These are phyloP conservation scores for Rallus crepitans DNA, from an alignment of 2,797 vertebrate genomes.

Conservation along the genomic window DNA sequence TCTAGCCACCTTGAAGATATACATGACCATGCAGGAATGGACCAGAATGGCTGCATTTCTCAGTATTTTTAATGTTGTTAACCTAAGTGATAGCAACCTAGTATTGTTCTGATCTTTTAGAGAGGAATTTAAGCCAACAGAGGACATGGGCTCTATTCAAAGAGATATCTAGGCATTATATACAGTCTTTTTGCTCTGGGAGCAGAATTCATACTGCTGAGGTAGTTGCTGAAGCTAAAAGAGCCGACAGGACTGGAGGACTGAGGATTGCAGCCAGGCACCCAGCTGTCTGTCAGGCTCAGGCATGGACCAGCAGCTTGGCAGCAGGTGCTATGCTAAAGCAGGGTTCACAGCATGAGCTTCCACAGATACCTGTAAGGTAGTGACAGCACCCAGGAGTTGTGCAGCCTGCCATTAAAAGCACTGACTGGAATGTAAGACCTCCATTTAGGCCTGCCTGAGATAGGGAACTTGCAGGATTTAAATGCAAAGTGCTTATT, in stretches of 20 bases:
- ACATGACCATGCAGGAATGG: background rate
- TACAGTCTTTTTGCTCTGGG: background rate
- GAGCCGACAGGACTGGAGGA: background rate
- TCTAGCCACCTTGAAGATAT: background rate
- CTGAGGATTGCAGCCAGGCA: background rate
- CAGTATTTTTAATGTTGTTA: background rate
- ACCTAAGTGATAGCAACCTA: background rate
- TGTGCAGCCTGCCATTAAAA: background rate
- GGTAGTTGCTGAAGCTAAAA: background rate
- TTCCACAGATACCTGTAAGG: background rate
- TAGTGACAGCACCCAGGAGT: background rate
- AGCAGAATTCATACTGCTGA: background rate
- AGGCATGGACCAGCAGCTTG: rapidly evolving
- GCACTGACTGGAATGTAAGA: background rate
- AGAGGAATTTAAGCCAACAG: background rate
- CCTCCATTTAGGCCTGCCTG: background rate
- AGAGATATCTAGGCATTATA: background rate
- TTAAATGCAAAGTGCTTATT: background rate
- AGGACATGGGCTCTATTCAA: background rate
- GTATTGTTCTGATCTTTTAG: background rate
- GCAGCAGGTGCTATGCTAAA: background rate
- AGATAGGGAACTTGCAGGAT: background rate
- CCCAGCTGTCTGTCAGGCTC: background rate
- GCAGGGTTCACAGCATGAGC: background rate
- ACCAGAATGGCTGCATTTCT: background rate